These are phyloP conservation scores for Pangasius krempfi DNA, from an alignment of 2,797 vertebrate genomes.

Conservation along the genomic window DNA sequence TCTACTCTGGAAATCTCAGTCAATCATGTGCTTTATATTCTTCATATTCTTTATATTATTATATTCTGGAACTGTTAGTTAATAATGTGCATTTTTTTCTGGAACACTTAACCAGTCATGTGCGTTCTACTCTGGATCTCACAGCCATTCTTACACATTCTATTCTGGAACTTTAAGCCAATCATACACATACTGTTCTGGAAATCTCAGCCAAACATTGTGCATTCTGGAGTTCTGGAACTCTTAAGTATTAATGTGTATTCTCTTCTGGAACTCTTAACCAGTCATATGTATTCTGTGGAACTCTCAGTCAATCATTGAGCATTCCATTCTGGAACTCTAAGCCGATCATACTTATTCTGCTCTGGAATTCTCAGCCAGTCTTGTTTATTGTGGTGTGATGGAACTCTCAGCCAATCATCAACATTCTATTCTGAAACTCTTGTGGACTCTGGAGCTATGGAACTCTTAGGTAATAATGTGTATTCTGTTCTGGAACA, in stretches of 20 bases:
- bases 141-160: not conserved
- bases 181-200: not conserved
- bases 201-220: not conserved
- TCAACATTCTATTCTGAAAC: not conserved
- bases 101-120: not conserved
- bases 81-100: not conserved
- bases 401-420: not conserved
- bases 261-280: not conserved
- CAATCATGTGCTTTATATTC: not conserved
- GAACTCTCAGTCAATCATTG: not conserved
- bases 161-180: not conserved
- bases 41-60: no score
- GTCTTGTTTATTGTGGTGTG: not conserved
- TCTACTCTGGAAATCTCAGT: not conserved
- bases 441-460: not conserved
- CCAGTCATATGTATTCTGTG: not conserved
- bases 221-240: not conserved
- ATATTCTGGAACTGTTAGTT: no score
- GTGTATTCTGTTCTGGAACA: not conserved
- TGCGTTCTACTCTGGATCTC: not conserved
- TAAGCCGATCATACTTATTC: not conserved
- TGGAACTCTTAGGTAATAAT: not conserved
- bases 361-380: not conserved
- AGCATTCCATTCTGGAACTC: not conserved
- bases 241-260: no score